Base-by-base conservation (phyloP, 2,797 vertebrate genomes). In the Tenualosa ilisha region DNA sequence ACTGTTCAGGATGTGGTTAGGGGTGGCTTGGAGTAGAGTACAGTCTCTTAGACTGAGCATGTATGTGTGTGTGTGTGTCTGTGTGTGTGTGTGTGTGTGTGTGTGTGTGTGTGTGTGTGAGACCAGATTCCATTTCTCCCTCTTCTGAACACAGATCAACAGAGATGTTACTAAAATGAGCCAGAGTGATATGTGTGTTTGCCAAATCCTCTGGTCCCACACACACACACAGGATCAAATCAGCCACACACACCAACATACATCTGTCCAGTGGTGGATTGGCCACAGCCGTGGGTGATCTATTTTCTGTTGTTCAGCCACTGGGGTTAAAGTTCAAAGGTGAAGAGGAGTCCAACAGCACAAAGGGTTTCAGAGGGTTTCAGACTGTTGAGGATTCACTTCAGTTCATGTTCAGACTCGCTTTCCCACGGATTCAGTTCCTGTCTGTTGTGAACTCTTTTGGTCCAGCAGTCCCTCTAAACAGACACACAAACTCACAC, bases 211-310 rank as follows among this genome's bases (percentile, higher is more conserved):
- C 31, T 72, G 11, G 31, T 37, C 31, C 1, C 65, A 72, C 31
- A 72, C 54, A 83, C 54, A 83, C n/a, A 84, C 68, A 75, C 68
- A 24, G 24, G 75, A 63, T 65, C 50, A 54, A 54, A 84, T 50
- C 83, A 56, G 37, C 81, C 61, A 65, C 53, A 84, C 54, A 79
- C 53, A 82, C 59, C 87, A 68, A 43, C 75, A 79, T 81, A 81
- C 87, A 61, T 82, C 84, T 63, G 72, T 88, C 83, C 86, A 86
- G 84, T 63, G 40, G 86, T 50, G 83, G 81, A 85, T 59, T 68
- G 59, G 65, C 65, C 37, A 13, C 65, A 13, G 86, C 59, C 43
- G 61, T 26, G 63, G 56, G 53, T 63, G 82, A 9, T 72, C 86
- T 87, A 86, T 89, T 88, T 43, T 15, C 68, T 43, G 31, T 75